Evolutionary conservation across 2,113 vertebrate species (phyloP), one percentile per base, ranked within the genome.

Genomic region (Tauraco erythrolophus): DNA sequence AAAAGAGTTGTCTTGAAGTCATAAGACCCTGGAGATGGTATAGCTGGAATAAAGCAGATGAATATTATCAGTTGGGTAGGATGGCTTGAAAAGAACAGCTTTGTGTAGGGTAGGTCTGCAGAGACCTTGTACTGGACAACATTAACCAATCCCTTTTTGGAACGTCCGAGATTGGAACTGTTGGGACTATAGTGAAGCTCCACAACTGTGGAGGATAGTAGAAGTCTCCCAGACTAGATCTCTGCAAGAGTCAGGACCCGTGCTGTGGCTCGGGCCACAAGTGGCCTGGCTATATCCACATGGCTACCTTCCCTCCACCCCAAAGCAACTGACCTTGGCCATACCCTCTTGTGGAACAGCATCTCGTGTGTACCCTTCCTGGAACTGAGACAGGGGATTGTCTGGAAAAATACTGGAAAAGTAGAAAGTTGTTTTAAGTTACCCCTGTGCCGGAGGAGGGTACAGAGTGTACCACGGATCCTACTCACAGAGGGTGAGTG

Each of bases 401-500:
- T 51, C 66, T 46, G 27, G 35, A 79, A 88, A 77, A 65, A 78
- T 46, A 74, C 7, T 21, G 30, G 33, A 13, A 60, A 78, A 69
- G 7, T n/a, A 51, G 28, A 25, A 56, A 61, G 23, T 33, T 65
- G 17, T 16, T 70, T 28, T 11, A 50, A 62, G n/a, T 82, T n/a
- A 54, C 22, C 30, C 37, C 58, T 76, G 35, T 83, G 76, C 17
- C 51, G 64, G n/a, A 58, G 45, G 62, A 19, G 19, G 74, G 30
- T 24, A 30, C 6, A 25, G 88, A 16, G 48, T 14, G 27, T 37
- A 28, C 7, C 23, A 22, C 61, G 16, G 27, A 24, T 18, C 56
- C 60, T 15, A 2, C 65, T 53, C 45, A 11, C 16, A 31, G n/a
- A 9, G 13, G 24, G 28, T 0, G 1, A n/a, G 25, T 5, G 30